phyloP scores from a whole-genome alignment of 2,888 invertebrate species.

The Microctonus brassicae region DNA sequence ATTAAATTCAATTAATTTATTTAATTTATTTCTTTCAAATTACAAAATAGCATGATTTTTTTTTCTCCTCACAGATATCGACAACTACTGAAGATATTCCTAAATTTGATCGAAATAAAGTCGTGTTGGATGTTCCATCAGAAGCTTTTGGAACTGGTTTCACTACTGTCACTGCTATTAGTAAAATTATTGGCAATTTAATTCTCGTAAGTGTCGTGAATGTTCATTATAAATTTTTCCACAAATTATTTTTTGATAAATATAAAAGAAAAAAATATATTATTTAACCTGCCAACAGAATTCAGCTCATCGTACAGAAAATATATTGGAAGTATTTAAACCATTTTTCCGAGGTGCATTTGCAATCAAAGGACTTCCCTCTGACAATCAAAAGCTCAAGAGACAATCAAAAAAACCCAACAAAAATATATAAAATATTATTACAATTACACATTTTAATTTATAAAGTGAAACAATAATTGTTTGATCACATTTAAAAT shows the following conservation, averaged over 20 bases:
- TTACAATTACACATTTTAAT: background rate
- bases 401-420: background rate
- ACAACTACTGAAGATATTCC: conserved; percentile 70
- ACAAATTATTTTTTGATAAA: background rate
- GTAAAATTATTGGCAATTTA: conserved; percentile 77
- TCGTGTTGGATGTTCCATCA: conserved; percentile 78
- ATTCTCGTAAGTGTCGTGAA: conserved; percentile 73
- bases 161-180: conserved; percentile 76
- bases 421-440: background rate
- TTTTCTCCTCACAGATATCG: conserved; percentile 49
- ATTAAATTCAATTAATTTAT: background rate
- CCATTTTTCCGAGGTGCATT: conserved; percentile 81
- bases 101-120: conserved; percentile 71
- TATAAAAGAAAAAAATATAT: background rate
- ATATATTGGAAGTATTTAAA: conserved; percentile 80
- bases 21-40: too few relatives aligned
- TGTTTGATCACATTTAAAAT: background rate
- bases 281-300: conserved; percentile 75
- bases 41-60: conserved; percentile 7
- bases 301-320: conserved; percentile 81
- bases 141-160: conserved; percentile 78
- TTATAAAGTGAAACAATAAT: background rate
- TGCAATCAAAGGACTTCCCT: conserved; percentile 78
- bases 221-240: background rate
- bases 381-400: conserved; percentile 49